Evolutionary conservation across 2,888 invertebrate species (phyloP).

Genomic region (Shargacucullia verbasci): DNA sequence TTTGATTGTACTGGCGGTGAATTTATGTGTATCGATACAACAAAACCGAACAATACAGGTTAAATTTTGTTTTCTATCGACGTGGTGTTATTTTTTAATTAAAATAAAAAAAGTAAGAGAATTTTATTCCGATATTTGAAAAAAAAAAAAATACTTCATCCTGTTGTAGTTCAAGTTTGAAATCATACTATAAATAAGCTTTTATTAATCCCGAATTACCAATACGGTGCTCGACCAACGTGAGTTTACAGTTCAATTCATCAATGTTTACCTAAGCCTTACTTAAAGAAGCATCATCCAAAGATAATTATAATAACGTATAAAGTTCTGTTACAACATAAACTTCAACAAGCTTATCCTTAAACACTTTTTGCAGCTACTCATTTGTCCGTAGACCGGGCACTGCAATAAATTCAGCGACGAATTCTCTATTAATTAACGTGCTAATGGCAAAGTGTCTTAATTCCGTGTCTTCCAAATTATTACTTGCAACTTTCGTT

Average conservation of each 20-base stretch:
- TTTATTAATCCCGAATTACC: no score
- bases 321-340: conserved; percentile 14
- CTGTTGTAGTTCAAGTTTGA: no score
- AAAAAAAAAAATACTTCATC: no score
- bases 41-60: not conserved
- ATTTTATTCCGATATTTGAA: no score
- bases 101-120: no score
- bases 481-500: conserved; percentile 41
- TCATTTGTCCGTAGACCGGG: conserved; percentile 35
- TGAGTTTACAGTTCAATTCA: no score
- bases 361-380: conserved; percentile 33
- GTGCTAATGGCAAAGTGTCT: conserved; percentile 51
- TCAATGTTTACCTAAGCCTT: no score
- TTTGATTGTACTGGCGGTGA: conserved; percentile 35
- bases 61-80: no score
- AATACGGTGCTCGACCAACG: no score
- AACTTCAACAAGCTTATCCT: conserved; percentile 39
- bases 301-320: not conserved
- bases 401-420: conserved; percentile 43
- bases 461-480: conserved; percentile 33
- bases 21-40: conserved; percentile 32
- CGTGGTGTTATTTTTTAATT: no score
- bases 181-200: no score
- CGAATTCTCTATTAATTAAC: conserved; percentile 53
- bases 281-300: no score